phyloP scores from a whole-genome alignment of 2,113 vertebrate genomes.

The Chrysochloris asiatica region DNA sequence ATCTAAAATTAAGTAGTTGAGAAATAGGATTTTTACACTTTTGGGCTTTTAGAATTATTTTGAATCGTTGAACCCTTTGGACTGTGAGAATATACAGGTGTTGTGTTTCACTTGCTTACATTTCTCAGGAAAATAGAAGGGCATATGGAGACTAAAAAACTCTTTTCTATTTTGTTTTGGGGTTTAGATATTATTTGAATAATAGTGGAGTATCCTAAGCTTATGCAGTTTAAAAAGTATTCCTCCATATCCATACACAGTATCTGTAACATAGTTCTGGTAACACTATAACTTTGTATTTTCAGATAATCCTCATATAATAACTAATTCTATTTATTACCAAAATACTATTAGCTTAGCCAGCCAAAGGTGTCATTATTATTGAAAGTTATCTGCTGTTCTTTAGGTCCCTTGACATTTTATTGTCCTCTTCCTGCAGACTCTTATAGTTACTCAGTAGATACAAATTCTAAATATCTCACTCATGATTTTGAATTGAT shows the following conservation, averaged over 20 bases:
- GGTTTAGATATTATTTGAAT: slow-evolving; percentile 16
- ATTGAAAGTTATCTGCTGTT: not conserved
- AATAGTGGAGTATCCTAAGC: not conserved
- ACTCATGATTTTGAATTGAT: slow-evolving; percentile 28
- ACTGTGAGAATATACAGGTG: slow-evolving; percentile 47
- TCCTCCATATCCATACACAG: not conserved
- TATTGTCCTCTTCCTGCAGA: not conserved
- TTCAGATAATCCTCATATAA: too few relatives aligned
- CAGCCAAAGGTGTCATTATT: not conserved
- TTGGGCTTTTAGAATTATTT: slow-evolving; percentile 44
- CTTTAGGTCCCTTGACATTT: not conserved
- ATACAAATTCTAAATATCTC: slow-evolving; percentile 3
- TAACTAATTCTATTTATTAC: not conserved
- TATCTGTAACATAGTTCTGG: not conserved
- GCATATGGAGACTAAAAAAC: not conserved
- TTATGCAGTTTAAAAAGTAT: slow-evolving; percentile 12
- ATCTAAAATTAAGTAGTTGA: slow-evolving; percentile 64
- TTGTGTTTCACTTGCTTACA: not conserved
- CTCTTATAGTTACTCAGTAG: not conserved
- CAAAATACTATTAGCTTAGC: not conserved
- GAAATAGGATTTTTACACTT: slow-evolving; percentile 60
- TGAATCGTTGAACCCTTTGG: slow-evolving; percentile 29
- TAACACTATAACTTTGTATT: too few relatives aligned
- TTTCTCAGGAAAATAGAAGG: slow-evolving; percentile 16
- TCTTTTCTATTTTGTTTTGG: not conserved